phyloP scores from a whole-genome alignment of 2,797 vertebrate species.

The Anguilla anguilla region DNA sequence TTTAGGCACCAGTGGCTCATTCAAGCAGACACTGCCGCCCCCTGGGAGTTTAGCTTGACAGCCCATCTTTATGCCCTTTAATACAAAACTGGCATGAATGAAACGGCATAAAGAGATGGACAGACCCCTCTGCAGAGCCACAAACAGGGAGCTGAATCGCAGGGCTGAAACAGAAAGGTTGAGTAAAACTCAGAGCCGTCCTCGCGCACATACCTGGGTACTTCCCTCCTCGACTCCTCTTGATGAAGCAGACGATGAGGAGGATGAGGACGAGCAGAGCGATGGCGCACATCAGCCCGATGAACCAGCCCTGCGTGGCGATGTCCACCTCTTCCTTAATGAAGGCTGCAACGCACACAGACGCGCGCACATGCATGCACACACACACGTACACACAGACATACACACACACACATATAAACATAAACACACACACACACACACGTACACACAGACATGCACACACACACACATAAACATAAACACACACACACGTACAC shows the following conservation, averaged over 20 bases:
- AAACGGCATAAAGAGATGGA: too few species aligned
- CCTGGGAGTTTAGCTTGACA: too few species aligned
- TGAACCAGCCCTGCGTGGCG: conserved; percentile 98
- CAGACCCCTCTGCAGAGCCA: too few species aligned
- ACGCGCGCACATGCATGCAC: conserved; percentile 36
- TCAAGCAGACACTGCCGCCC: too few species aligned
- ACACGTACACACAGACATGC: background rate
- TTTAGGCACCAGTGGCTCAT: too few species aligned
- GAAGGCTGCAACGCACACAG: conserved; percentile 74
- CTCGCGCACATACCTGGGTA: conserved; percentile 82
- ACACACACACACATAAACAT: conserved; percentile 15
- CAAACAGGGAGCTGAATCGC: too few species aligned
- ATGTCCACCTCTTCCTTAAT: conserved; percentile 93
- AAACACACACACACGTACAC: conserved; percentile 29
- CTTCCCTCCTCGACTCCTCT: conserved; percentile 95
- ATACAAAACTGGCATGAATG: too few species aligned
- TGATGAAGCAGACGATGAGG: conserved; percentile 98
- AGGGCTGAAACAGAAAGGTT: too few species aligned
- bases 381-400: conserved; percentile 28
- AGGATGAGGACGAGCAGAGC: conserved; percentile 95
- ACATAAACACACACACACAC: background rate
- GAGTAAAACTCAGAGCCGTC: too few species aligned
- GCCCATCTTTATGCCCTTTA: too few species aligned
- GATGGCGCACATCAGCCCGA: conserved; percentile 97
- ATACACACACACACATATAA: background rate